A percentile compares a stretch with the other conserved stretches of the same genome.
These are phyloP conservation scores for Gryllus longicercus DNA, from an alignment of 2,888 invertebrate genomes.

Conservation along the genomic window DNA sequence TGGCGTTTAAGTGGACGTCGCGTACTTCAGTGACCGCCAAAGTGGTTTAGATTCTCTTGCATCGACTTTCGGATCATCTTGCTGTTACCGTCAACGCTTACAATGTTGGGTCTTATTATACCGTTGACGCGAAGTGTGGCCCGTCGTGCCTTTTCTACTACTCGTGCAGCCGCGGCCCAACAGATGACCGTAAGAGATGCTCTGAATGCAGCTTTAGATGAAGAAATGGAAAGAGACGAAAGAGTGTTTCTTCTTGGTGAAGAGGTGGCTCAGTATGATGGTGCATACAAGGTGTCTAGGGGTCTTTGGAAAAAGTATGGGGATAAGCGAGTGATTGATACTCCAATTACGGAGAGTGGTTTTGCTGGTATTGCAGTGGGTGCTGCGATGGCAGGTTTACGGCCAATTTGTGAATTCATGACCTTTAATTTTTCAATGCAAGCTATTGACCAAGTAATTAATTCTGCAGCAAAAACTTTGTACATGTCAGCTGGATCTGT, in stretches of 20 bases:
- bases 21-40: background rate
- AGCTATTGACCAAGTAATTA: slow-evolving; percentile 95
- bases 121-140: background rate
- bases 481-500: slow-evolving; percentile 90
- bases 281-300: slow-evolving; percentile 92
- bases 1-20: background rate
- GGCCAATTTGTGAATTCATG: slow-evolving; percentile 96
- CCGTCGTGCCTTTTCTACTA: background rate
- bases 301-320: slow-evolving; percentile 98
- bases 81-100: too few species aligned
- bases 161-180: background rate
- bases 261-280: slow-evolving; percentile 98
- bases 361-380: slow-evolving; percentile 95
- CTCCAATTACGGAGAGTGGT: slow-evolving; percentile 97
- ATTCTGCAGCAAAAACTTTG: slow-evolving; percentile 93
- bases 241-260: slow-evolving; percentile 89
- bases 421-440: slow-evolving; percentile 99
- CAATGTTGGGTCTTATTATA: background rate
- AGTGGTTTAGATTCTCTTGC: too few species aligned
- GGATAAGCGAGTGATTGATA: slow-evolving; percentile 93
- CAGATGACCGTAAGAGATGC: slow-evolving; percentile 95
- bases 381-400: slow-evolving; percentile 84
- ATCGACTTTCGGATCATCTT: too few species aligned
- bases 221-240: slow-evolving; percentile 93
- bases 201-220: slow-evolving; percentile 91